Evolutionary conservation across 2,113 vertebrate genomes (phyloP), one percentile per base, ranked within the genome.

Genomic region (Aepyceros melampus): DNA sequence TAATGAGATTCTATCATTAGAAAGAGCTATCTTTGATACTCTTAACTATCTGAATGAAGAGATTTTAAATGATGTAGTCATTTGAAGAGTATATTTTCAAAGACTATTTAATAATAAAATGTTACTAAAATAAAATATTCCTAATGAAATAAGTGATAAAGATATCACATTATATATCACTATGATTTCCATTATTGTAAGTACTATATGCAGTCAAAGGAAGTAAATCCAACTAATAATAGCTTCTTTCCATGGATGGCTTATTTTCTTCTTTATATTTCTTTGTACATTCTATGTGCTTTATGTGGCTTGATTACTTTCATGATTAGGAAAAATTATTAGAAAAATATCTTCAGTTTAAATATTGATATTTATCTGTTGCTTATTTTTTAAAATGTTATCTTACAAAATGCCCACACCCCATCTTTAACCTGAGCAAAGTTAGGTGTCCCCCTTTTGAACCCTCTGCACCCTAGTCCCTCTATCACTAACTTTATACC

Each of bases 251-350:
- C 58, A 81, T 45, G 40, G 7, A 33, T 79, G 25, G 25, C 47
- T 89, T 94, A 45, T 85, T 86, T 94, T 95, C 53, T 81, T 93
- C 43, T 97, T 93, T 93, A 16, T 53, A 40, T 74, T 84, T 93
- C 40, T 90, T 49, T 81, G 47, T 62, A n/a, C 74, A 64, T 95
- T 96, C 60, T 40, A 86, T 93, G 74, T 51, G 81, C 14, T 56
- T 62, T 74, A 71, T 49, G 25, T 56, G 10, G 53, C 82, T 27
- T 55, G 21, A 87, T 60, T 95, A 89, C 8, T 89, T 93, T 58
- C 16, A 36, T 40, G 31, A 87, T 58, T 58, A 82, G 40, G 33
- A 91, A 62, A 78, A 62, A 27, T 31, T 64, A 83, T 62, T 74
- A 55, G 49, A 89, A 95, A 81, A 71, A 60, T 21, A 78, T 29